Evolutionary conservation across 53 echinoderm and acorn worm species (phyloP).

Genomic region (Patiria pectinifera): DNA sequence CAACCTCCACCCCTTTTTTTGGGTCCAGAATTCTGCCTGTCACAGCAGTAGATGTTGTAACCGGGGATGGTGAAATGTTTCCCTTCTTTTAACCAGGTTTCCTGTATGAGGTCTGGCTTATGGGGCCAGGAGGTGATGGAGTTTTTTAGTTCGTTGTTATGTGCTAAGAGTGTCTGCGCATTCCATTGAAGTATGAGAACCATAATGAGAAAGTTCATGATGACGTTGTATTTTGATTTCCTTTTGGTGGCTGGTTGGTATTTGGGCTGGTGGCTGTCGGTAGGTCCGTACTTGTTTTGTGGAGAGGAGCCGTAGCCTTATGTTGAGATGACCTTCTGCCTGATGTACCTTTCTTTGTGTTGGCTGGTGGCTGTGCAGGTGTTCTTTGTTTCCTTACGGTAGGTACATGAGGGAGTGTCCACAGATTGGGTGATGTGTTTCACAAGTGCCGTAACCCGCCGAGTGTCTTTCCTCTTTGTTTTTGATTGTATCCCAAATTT

Average conservation of each 20-base stretch:
- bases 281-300: neutral
- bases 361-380: neutral
- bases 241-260: neutral
- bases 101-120: constrained; percentile 34
- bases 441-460: neutral
- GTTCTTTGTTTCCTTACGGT: neutral
- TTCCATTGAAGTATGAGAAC: constrained; percentile 1
- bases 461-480: neutral
- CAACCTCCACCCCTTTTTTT: neutral
- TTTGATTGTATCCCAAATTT: constrained; percentile 23
- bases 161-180: neutral
- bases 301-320: neutral
- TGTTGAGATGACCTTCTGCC: too few species aligned
- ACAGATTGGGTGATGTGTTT: neutral
- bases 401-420: neutral
- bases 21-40: neutral
- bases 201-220: neutral
- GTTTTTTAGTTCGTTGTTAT: neutral
- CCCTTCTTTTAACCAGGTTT: constrained; percentile 25
- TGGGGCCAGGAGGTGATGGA: too few species aligned
- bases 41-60: neutral
- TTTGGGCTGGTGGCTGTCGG: neutral
- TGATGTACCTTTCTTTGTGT: neutral
- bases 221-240: too few species aligned
- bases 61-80: neutral